Percentiles rank a stretch among this genome's conserved stretches.
phyloP scores from a whole-genome alignment of 2,113 vertebrate species.

The Myiopsitta monachus region DNA sequence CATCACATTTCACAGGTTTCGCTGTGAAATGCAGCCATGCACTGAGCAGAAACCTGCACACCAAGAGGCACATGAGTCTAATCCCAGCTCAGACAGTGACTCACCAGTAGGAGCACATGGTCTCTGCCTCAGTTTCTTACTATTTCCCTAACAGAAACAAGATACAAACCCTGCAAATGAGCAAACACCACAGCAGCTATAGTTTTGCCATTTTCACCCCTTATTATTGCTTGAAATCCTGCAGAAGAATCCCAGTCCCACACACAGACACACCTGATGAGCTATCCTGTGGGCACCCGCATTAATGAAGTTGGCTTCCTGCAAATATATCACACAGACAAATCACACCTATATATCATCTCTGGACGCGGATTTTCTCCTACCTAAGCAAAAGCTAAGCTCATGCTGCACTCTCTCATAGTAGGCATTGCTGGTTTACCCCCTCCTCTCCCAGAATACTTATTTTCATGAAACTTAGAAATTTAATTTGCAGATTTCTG shows the following conservation, averaged over 20 bases:
- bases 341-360: background rate
- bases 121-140: background rate
- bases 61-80: background rate
- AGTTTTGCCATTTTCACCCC: background rate
- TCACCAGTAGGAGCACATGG: background rate
- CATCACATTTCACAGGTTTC: background rate
- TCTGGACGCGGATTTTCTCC: background rate
- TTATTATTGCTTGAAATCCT: background rate
- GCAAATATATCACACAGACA: background rate
- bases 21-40: background rate
- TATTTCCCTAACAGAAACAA: background rate
- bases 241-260: background rate
- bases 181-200: background rate
- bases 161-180: background rate
- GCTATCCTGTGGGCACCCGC: rapidly evolving
- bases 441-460: background rate
- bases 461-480: background rate
- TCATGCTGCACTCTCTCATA: background rate
- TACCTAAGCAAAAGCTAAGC: background rate
- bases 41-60: background rate
- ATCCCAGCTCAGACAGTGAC: conserved; percentile 2
- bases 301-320: background rate
- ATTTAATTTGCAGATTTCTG: background rate
- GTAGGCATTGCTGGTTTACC: rapidly evolving
- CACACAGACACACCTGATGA: background rate